A percentile compares a stretch with the other conserved stretches of the same genome.
These are phyloP conservation scores for Hirtodrosophila duncani DNA, from an alignment of 2,888 invertebrate species.

Conservation along the genomic window DNA sequence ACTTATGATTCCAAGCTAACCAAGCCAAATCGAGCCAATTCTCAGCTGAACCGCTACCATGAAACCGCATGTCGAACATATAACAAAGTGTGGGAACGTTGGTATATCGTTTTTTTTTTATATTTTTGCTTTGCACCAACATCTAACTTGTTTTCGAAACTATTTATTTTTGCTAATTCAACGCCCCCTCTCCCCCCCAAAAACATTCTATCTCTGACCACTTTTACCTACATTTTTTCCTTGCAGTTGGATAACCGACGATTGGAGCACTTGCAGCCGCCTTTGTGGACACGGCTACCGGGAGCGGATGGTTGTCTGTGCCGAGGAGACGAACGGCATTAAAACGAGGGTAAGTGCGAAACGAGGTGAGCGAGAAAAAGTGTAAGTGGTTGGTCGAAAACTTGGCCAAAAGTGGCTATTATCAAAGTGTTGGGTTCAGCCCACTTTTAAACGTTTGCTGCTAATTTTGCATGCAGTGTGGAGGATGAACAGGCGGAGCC, in stretches of 20 bases:
- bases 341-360: constrained; percentile 83
- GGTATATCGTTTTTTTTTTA: background rate
- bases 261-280: constrained; percentile 92
- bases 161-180: constrained; percentile 51
- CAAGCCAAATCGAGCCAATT: no score
- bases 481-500: background rate
- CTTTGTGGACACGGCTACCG: constrained; percentile 92
- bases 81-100: constrained; percentile 29
- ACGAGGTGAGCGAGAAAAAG: background rate
- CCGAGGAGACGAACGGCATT: constrained; percentile 89
- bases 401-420: constrained; percentile 47
- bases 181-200: no score
- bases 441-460: constrained; percentile 42
- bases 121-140: background rate
- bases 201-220: constrained; percentile 8
- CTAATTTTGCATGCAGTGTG: constrained; percentile 55
- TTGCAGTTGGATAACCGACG: constrained; percentile 90
- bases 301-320: constrained; percentile 90
- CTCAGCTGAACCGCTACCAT: constrained; percentile 24
- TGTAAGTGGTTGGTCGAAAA: constrained; percentile 17
- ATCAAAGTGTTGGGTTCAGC: constrained; percentile 27
- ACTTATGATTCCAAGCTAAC: no score
- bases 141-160: constrained; percentile 37
- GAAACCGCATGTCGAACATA: constrained; percentile 33
- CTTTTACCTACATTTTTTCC: constrained; percentile 25